These are phyloP conservation scores for Lates japonicus DNA, from an alignment of 2,797 vertebrate genomes.

Conservation along the genomic window DNA sequence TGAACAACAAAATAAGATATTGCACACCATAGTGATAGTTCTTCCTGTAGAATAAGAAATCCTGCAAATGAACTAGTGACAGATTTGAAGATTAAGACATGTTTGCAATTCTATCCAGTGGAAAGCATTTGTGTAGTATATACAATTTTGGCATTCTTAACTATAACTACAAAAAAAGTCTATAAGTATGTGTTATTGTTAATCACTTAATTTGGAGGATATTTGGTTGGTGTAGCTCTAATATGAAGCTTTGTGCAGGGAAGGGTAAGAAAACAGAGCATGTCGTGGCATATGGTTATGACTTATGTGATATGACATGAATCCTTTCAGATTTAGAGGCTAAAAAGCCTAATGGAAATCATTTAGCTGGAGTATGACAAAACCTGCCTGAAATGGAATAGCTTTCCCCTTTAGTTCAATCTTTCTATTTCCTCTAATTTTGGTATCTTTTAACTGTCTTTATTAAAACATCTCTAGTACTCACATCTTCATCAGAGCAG, in stretches of 20 bases:
- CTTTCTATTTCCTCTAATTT: not conserved
- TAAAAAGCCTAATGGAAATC: not conserved
- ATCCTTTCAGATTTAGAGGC: not conserved
- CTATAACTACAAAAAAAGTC: not conserved
- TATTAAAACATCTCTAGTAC: conserved; percentile 5
- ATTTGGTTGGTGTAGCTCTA: not conserved
- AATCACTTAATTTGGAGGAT: not conserved
- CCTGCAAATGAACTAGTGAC: no score
- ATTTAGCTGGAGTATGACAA: not conserved
- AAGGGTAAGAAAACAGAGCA: not conserved
- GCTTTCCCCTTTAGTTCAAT: conserved; percentile 3
- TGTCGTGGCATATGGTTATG: conserved; percentile 17
- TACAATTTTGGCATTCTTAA: not conserved
- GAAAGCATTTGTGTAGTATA: not conserved
- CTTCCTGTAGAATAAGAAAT: no score
- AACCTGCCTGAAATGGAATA: not conserved
- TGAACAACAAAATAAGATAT: no score
- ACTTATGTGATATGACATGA: conserved; percentile 2
- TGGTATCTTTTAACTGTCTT: not conserved
- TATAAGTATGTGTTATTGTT: not conserved
- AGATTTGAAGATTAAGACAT: not conserved
- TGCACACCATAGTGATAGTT: no score
- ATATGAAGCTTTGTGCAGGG: not conserved
- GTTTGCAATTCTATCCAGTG: not conserved
- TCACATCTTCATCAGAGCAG: conserved; percentile 32